Conservation (phyloP, 2,797 vertebrate genomes). For the Bucorvus abyssinicus region DNA sequence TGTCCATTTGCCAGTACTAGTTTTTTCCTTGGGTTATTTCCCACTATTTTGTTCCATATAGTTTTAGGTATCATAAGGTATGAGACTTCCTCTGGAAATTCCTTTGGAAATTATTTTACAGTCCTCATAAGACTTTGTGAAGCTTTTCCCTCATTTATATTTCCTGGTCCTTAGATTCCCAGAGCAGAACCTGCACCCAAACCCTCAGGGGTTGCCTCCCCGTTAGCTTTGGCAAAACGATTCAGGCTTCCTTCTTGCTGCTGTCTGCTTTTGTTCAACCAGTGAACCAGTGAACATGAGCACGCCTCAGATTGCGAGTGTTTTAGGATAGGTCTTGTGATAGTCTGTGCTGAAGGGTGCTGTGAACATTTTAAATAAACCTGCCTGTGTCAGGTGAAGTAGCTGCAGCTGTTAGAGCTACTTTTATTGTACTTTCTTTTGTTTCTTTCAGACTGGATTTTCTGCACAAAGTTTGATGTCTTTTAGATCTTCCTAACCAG, state of each 20-base stretch:
- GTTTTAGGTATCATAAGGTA: neutral
- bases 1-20: neutral
- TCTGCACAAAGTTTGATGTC: neutral
- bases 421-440: neutral
- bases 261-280: neutral
- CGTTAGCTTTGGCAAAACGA: neutral
- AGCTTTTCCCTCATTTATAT: neutral
- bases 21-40: conserved; percentile 12
- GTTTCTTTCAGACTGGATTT: neutral
- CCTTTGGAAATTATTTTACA: conserved; percentile 30
- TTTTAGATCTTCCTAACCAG: neutral
- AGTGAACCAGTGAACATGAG: neutral
- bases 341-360: neutral
- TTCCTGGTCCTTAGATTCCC: neutral
- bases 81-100: neutral
- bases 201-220: neutral
- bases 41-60: neutral
- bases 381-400: neutral
- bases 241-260: neutral
- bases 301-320: neutral
- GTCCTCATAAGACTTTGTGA: neutral
- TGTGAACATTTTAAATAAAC: neutral
- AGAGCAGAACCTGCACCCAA: neutral
- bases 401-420: neutral
- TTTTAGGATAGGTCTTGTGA: neutral